Evolutionary conservation across 2,797 vertebrate genomes (phyloP).

Genomic region (Nannoperca australis): DNA sequence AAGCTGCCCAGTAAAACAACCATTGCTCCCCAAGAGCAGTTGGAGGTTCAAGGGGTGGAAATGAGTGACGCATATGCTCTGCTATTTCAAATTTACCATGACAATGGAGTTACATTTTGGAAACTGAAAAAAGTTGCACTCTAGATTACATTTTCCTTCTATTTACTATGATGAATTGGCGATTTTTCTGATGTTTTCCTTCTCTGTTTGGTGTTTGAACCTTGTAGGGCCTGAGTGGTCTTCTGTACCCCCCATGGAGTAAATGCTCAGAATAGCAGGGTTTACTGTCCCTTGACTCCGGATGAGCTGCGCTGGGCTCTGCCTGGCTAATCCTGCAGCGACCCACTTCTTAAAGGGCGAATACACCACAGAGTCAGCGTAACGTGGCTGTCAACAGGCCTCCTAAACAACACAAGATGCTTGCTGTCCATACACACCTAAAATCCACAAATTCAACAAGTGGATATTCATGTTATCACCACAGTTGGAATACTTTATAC

Average conservation of each 20-base stretch:
- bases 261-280: constrained; percentile 70
- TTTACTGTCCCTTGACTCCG: constrained; percentile 69
- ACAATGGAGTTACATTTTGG: not conserved
- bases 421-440: not conserved
- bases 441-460: not conserved
- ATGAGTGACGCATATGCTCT: not conserved
- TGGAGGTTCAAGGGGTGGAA: constrained; percentile 6
- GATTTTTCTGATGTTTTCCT: not conserved
- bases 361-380: constrained; percentile 11
- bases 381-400: constrained; percentile 1
- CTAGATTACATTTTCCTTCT: not conserved
- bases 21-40: not conserved
- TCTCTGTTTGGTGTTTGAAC: not conserved
- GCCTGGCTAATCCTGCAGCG: constrained; percentile 76
- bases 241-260: constrained; percentile 5
- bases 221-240: constrained; percentile 8
- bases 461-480: not conserved
- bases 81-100: not conserved
- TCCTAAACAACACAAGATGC: not conserved
- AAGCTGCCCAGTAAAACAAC: not conserved
- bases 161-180: not conserved
- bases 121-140: not conserved
- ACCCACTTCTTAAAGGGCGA: constrained; percentile 78
- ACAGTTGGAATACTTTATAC: not conserved
- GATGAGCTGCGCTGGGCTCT: constrained; percentile 57